These are phyloP conservation scores for Corythornis leucogaster DNA, from an alignment of 2,797 vertebrate species.

Conservation along the genomic window DNA sequence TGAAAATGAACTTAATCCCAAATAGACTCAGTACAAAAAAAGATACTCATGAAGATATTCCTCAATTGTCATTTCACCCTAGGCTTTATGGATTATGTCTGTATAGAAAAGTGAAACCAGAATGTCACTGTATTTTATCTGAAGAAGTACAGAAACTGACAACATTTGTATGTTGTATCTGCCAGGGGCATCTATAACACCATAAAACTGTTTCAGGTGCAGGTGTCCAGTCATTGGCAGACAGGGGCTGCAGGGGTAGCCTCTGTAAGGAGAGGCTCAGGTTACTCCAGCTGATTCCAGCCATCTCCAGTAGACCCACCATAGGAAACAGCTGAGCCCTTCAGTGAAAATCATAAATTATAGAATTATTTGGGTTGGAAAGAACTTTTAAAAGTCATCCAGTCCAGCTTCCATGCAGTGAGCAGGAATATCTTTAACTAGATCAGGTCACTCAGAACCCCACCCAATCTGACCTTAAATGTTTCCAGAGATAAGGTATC, in stretches of 20 bases:
- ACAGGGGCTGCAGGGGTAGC: background rate
- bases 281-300: background rate
- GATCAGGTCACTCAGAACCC: background rate
- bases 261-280: background rate
- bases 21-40: background rate
- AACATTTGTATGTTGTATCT: background rate
- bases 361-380: background rate
- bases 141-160: background rate
- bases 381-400: background rate
- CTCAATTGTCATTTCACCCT: background rate
- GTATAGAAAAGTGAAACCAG: background rate
- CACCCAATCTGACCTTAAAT: background rate
- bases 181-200: background rate
- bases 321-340: background rate
- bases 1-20: background rate
- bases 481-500: background rate
- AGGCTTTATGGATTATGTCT: background rate
- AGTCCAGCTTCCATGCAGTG: background rate
- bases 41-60: background rate
- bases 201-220: background rate
- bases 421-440: background rate
- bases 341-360: background rate
- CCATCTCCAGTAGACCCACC: background rate
- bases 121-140: background rate
- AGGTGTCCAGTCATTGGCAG: background rate